Base-by-base conservation (phyloP, 2,888 invertebrate genomes). In the Elmis aenea region DNA sequence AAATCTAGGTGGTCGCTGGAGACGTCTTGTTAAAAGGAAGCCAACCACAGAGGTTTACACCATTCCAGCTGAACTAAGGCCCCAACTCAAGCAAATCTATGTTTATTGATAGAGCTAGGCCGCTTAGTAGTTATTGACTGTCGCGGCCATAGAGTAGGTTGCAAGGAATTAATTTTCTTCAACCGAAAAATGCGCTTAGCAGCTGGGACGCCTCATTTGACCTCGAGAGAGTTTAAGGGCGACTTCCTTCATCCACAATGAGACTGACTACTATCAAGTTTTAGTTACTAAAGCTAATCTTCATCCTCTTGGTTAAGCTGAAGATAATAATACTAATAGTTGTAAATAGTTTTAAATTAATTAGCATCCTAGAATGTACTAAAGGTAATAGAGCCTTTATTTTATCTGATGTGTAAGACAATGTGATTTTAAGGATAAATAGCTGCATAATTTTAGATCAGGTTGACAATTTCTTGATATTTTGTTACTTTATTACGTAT, bases 31-130 rank as follows among this genome's bases (percentile, higher is more conserved):
- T 52, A 85, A 85, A 67, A 83, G 82, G 77, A 88, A 88, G 74
- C 81, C 85, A 49, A 79, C 81, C 62, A 81, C 83, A 67, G 84
- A 86, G 64, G 78, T 81, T 50, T 85, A 85, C 72, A 81, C 83
- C 68, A 87, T 89, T 74, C 88, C 88, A 56, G 85, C 87, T 39
- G 88, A 88, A 72, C 75, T 88, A 60, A 85, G 85, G 68, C 86
- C 87, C 55, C 88, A 89, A 73, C 77, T 89, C 55, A 88, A 88
- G 72, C 83, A 86, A 66, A 89, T 89, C 63, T 89, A 88, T 70
- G 88, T 89, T 66, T 89, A 88, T 72, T 88, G 75, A 74, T 48
- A 42, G 35, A 34, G 38, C 33, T 45, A 31, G 33, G 23, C 12
- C 27, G 21, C 24, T 14, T 24, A 31, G 26, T 22, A 30, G 29